phyloP scores from a whole-genome alignment of 2,797 vertebrate species.

The Platalea minor region DNA sequence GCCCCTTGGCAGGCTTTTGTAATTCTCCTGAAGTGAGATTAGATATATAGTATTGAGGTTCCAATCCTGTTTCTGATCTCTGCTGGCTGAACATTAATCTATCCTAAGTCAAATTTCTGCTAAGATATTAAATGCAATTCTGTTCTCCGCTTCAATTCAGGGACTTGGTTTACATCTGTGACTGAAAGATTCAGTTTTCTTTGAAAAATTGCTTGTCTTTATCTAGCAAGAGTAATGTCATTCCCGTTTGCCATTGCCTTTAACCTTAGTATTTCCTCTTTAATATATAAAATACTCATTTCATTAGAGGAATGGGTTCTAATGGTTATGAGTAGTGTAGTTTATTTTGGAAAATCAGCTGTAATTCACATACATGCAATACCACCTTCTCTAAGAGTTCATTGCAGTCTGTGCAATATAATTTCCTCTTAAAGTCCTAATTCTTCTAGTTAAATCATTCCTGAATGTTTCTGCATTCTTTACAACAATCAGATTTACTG shows the following conservation, averaged over 20 bases:
- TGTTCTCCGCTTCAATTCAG: not conserved
- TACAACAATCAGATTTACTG: not conserved
- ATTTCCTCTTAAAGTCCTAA: not conserved
- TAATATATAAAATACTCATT: not conserved
- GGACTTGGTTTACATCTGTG: not conserved
- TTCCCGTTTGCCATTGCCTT: not conserved
- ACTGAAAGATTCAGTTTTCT: not conserved
- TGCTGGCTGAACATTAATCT: not conserved
- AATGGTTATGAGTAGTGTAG: not conserved
- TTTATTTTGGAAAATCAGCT: not conserved
- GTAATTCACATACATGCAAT: not conserved
- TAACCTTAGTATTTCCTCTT: not conserved
- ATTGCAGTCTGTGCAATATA: not conserved
- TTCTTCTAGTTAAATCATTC: not conserved
- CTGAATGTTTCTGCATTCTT: not conserved
- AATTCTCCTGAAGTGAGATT: not conserved
- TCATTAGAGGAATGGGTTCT: not conserved
- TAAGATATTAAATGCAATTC: not conserved
- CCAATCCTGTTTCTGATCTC: not conserved
- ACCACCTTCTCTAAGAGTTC: not conserved
- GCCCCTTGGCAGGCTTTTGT: not conserved
- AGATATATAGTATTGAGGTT: not conserved
- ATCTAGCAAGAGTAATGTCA: not conserved
- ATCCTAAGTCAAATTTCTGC: not conserved
- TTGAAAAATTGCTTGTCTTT: not conserved